Evolutionary conservation across 2,888 invertebrate genomes (phyloP).

Genomic region (Apeira syringaria): DNA sequence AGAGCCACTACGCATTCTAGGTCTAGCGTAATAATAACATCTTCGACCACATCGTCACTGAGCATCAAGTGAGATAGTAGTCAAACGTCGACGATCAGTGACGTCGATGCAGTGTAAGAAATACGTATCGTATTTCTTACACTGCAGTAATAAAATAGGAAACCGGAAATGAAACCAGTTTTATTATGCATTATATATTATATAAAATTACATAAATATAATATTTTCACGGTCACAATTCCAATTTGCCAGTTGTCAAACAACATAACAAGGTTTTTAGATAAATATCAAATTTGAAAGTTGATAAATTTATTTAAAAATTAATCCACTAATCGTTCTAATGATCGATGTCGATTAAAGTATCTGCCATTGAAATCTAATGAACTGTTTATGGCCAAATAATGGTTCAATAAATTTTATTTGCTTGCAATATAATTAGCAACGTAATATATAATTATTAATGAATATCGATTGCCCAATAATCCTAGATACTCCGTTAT

Average conservation of each 20-base stretch:
- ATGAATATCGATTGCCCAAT: conserved; percentile 14
- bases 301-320: background rate
- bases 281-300: background rate
- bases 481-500: conserved; percentile 13
- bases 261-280: background rate
- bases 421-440: conserved; percentile 9
- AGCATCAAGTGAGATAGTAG: no score
- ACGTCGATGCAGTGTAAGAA: no score
- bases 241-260: background rate
- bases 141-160: no score
- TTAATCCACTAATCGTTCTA: background rate
- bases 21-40: no score
- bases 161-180: no score
- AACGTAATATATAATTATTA: conserved; percentile 7
- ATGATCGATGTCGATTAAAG: background rate
- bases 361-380: conserved; percentile 12
- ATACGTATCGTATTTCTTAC: no score
- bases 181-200: no score
- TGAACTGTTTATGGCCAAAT: conserved; percentile 2
- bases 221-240: conserved; percentile 1
- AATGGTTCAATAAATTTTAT: conserved; percentile 12
- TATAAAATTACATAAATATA: no score
- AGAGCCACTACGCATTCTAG: no score
- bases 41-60: no score
- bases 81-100: no score